Base-by-base conservation (phyloP, 2,113 vertebrate species). In the Platycercus adscitus region DNA sequence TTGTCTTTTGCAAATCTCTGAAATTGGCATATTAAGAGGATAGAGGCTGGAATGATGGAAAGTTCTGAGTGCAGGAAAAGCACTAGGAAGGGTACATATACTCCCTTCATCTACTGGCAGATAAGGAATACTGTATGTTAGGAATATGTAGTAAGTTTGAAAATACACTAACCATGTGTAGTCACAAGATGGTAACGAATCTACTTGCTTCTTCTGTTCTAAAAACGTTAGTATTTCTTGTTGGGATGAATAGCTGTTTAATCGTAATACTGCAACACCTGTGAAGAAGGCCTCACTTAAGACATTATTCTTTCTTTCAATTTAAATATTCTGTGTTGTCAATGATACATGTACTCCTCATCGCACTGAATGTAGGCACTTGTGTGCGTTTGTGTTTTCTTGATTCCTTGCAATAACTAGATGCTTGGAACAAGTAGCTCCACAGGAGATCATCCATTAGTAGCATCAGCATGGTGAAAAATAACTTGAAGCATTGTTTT, bases 401-500 rank as follows among this genome's bases (percentile, higher is more conserved):
- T 66, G 24, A n/a, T 71, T 75, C 33, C 21, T 50, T 81, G 21
- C 47, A 35, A 28, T 70, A 86, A 64, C 7, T 35, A 28, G 49
- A 43, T 64, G 29, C 20, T 79, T 88, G 50, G 39, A 33, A 63
- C 11, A 26, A 71, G 55, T 76, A 86, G 81, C 46, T 52, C 46
- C 39, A 5, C 23, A 75, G 70, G 60, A 93, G 35, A 58, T 78
- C 33, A 55, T 65, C 37, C 65, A 41, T 73, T 70, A 76, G 82
- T 72, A 86, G 68, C 71, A 82, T 96, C 76, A 80, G 35, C 25
- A 24, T 84, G 72, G 70, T 81, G 60, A 72, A 82, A 80, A 47
- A 52, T 89, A 88, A 91, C 79, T 81, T 53, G 81, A 86, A 97
- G 56, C 55, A 7, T 89, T 97, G 78, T 73, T 96, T 96, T 97